Evolutionary conservation across 2,888 invertebrate species (phyloP).

Genomic region (Listrodromus nycthemerus): DNA sequence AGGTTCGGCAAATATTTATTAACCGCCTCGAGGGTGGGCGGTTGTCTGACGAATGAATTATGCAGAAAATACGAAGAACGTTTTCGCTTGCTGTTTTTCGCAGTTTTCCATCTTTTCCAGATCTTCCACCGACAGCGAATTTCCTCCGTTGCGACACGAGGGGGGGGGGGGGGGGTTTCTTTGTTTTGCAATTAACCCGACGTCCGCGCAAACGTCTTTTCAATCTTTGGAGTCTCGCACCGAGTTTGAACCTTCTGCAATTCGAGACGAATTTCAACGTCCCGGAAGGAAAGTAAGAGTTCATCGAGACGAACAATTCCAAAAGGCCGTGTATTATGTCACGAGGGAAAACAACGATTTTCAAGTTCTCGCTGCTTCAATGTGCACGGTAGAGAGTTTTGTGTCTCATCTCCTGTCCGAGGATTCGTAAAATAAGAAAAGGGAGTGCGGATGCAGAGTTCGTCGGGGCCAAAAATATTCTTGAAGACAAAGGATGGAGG

Average conservation of each 20-base stretch:
- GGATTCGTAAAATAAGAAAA: slow-evolving; percentile 17
- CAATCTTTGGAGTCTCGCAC: neutral
- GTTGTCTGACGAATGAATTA: slow-evolving; percentile 24
- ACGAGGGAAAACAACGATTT: neutral
- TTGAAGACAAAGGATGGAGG: slow-evolving; percentile 8
- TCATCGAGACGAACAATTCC: neutral
- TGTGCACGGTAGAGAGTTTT: neutral
- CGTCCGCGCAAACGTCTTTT: neutral
- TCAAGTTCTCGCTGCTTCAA: neutral
- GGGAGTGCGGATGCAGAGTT: slow-evolving; percentile 16
- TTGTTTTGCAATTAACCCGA: slow-evolving; percentile 1
- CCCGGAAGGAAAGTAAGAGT: neutral
- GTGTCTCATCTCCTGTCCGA: slow-evolving; percentile 24
- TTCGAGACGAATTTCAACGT: neutral
- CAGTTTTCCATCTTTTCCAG: neutral
- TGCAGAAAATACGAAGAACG: slow-evolving; percentile 17
- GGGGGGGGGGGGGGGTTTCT: neutral
- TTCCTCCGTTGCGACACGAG: neutral
- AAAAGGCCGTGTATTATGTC: neutral
- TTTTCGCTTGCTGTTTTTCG: neutral
- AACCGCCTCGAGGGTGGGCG: neutral
- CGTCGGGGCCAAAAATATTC: slow-evolving; percentile 39
- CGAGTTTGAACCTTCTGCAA: neutral
- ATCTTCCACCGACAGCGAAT: neutral
- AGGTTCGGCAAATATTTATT: slow-evolving; percentile 36